Evolutionary conservation across 1,140 invertebrate genomes (phyloP).

Genomic region (Aphelenchoides besseyi): DNA sequence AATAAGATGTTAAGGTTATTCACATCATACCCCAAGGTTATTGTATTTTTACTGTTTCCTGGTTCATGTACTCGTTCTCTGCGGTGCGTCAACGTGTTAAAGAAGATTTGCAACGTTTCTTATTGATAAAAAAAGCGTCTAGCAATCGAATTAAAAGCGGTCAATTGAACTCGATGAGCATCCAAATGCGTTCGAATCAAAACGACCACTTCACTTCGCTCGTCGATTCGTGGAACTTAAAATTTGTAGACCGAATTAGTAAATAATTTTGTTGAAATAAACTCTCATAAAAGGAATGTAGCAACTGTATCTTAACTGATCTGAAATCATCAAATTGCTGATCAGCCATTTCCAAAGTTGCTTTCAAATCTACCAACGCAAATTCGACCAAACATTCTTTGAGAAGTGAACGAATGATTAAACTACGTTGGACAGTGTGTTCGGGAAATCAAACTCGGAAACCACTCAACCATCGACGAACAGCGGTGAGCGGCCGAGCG

Average conservation of each 20-base stretch:
- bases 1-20: not conserved
- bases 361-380: not conserved
- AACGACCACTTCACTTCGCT: not conserved
- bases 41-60: not conserved
- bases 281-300: not conserved
- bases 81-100: not conserved
- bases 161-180: not conserved
- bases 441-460: not conserved
- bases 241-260: not conserved
- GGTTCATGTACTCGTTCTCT: constrained; percentile 10
- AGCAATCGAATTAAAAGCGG: not conserved
- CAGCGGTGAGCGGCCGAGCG: too few species aligned
- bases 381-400: not conserved
- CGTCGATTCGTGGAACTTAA: not conserved
- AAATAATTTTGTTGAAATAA: not conserved
- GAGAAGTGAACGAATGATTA: not conserved
- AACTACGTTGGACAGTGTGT: not conserved
- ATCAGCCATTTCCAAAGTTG: not conserved
- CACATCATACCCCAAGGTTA: constrained; percentile 11
- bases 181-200: not conserved
- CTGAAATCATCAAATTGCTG: not conserved
- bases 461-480: too few species aligned
- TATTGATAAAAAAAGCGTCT: not conserved
- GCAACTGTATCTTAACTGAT: not conserved
- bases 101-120: not conserved